phyloP scores from a whole-genome alignment of 2,113 vertebrate species.

The Pogonocichla stellata region DNA sequence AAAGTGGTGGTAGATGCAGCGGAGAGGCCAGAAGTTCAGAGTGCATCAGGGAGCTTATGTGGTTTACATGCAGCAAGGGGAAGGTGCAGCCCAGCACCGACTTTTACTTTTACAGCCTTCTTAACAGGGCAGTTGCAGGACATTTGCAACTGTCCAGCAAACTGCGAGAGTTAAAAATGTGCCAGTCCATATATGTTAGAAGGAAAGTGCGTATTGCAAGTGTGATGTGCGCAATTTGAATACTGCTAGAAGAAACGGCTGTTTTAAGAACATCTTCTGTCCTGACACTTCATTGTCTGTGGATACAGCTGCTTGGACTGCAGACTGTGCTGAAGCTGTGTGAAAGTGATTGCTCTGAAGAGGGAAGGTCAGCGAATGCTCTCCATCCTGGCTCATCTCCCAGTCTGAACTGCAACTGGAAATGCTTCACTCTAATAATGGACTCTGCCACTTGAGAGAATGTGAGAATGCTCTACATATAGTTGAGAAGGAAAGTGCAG shows the following conservation, averaged over 20 bases:
- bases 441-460: too few relatives aligned
- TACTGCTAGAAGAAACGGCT: not conserved
- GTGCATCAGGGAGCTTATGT: too few relatives aligned
- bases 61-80: too few relatives aligned
- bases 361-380: rapidly evolving
- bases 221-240: not conserved
- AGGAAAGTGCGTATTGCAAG: not conserved
- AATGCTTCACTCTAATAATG: rapidly evolving
- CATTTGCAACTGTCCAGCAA: not conserved
- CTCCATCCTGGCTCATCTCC: too few relatives aligned
- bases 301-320: not conserved
- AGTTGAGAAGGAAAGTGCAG: not conserved
- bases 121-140: not conserved
- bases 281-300: not conserved
- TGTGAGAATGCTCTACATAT: not conserved
- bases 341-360: not conserved
- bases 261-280: not conserved
- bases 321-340: not conserved
- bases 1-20: too few relatives aligned
- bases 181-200: not conserved
- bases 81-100: too few relatives aligned
- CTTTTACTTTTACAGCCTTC: too few relatives aligned
- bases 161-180: not conserved
- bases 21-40: too few relatives aligned
- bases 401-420: not conserved